Percentiles rank a stretch among this genome's conserved stretches.
Conservation (phyloP, 92 coral and sea anemone species). For the Actinernus sp. region DNA sequence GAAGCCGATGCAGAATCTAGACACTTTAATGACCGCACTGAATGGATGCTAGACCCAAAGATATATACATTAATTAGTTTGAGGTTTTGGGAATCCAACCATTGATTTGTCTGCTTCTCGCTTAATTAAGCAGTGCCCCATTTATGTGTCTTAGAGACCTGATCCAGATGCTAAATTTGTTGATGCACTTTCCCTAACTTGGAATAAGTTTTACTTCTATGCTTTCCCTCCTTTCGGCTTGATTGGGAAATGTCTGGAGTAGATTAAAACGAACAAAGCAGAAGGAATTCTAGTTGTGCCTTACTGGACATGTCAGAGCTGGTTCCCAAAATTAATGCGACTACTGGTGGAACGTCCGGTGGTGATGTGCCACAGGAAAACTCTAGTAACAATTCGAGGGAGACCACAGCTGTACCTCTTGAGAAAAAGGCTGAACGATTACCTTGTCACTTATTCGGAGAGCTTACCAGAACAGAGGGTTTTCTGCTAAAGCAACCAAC, state of each 20-base stretch:
- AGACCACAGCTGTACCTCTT: constrained; percentile 43
- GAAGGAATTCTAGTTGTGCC: constrained; percentile 46
- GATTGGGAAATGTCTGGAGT: constrained; percentile 35
- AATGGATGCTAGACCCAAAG: constrained; percentile 52
- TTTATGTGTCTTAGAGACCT: constrained; percentile 46
- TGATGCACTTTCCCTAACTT: constrained; percentile 45
- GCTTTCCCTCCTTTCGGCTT: constrained; percentile 43
- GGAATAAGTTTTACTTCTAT: constrained; percentile 33
- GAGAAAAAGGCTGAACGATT: constrained; percentile 45
- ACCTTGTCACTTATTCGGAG: constrained; percentile 55
- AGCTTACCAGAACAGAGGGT: constrained; percentile 50
- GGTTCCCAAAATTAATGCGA: constrained; percentile 44
- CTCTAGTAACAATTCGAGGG: constrained; percentile 39
- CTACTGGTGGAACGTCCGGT: constrained; percentile 37
- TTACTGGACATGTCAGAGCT: constrained; percentile 35
- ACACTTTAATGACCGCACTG: constrained; percentile 53
- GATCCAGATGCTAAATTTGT: constrained; percentile 56
- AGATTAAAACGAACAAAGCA: constrained; percentile 12
- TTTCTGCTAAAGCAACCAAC: constrained; percentile 51
- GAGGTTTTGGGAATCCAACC: constrained; percentile 14
- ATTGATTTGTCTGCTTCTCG: constrained; percentile 58
- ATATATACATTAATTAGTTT: constrained; percentile 15
- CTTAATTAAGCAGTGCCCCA: constrained; percentile 36
- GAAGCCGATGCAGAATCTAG: constrained; percentile 60
- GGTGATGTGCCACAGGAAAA: constrained; percentile 34